These are phyloP conservation scores for Papio anubis DNA, from an alignment of 2,113 vertebrate species.

Conservation along the genomic window DNA sequence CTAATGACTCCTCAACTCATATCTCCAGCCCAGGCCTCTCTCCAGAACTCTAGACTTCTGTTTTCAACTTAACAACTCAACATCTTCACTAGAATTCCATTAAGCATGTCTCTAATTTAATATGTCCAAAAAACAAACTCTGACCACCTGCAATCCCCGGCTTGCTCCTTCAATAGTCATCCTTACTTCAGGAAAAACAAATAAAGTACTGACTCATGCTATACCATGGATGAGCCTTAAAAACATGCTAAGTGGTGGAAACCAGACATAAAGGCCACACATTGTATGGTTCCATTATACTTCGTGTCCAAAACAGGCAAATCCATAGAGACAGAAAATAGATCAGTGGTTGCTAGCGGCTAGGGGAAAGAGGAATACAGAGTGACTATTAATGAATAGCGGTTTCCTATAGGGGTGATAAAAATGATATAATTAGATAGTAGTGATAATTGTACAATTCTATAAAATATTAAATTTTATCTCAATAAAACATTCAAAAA, in stretches of 20 bases:
- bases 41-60: not conserved
- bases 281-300: not conserved
- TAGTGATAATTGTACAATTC: not conserved
- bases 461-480: not conserved
- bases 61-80: not conserved
- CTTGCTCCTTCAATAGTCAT: not conserved
- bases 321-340: not conserved
- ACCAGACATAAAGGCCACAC: not conserved
- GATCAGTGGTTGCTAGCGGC: not conserved
- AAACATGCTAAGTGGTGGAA: not conserved
- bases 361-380: not conserved
- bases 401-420: not conserved
- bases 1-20: not conserved
- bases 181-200: not conserved
- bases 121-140: not conserved
- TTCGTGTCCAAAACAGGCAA: not conserved
- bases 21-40: not conserved
- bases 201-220: not conserved
- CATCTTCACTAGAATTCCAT: not conserved
- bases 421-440: not conserved
- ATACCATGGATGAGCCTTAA: not conserved
- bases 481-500: constrained; percentile 10
- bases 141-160: not conserved
- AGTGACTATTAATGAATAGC: not conserved
- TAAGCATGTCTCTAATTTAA: not conserved